Conservation (phyloP, 2,113 vertebrate genomes). For the Spermophilus dauricus region DNA sequence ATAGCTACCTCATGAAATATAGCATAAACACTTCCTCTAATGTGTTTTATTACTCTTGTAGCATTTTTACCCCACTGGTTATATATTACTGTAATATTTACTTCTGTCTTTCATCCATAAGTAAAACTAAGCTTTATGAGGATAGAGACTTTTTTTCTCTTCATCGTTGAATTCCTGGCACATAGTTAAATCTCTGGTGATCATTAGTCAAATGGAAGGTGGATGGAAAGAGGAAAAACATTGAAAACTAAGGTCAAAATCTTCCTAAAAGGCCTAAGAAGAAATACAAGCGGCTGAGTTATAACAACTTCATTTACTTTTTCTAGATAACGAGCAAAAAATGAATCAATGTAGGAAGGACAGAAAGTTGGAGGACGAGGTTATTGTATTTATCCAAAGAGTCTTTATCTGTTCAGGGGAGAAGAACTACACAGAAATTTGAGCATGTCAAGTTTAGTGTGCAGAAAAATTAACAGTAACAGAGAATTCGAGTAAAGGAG, state of each 20-base stretch:
- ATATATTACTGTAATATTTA: neutral
- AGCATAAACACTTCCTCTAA: neutral
- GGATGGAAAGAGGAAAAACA: neutral
- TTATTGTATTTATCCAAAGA: neutral
- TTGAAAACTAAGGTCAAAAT: neutral
- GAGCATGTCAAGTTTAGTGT: neutral
- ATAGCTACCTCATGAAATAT: neutral
- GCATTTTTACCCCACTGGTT: neutral
- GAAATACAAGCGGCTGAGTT: neutral
- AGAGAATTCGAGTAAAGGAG: neutral
- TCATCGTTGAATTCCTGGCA: neutral
- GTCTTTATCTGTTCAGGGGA: neutral
- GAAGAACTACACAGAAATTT: neutral
- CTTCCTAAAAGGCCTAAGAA: neutral
- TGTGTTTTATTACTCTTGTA: neutral
- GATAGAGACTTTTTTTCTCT: neutral
- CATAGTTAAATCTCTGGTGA: neutral
- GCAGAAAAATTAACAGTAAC: neutral
- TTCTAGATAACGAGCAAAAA: neutral
- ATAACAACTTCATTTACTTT: neutral
- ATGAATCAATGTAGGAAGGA: neutral
- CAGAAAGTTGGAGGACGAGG: neutral
- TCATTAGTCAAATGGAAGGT: neutral
- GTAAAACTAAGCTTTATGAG: neutral
- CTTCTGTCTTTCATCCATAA: neutral